phyloP scores from a whole-genome alignment of 2,797 vertebrate species.

The Knipowitschia caucasica region DNA sequence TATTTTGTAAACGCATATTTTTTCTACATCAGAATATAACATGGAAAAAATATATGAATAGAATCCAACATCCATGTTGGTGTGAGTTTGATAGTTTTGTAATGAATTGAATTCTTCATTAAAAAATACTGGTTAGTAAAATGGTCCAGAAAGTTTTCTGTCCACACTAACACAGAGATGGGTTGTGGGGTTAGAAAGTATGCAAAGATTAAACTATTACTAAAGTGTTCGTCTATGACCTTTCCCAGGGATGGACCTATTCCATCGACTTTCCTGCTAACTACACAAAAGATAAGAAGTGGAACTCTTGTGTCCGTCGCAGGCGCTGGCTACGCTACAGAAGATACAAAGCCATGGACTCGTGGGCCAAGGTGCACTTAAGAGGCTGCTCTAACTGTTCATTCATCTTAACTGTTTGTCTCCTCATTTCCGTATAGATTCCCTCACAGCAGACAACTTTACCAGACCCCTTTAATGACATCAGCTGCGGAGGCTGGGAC shows the following conservation, averaged over 20 bases:
- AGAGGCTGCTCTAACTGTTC: conserved; percentile 5
- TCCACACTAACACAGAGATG: too few species aligned
- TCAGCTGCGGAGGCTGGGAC: conserved; percentile 93
- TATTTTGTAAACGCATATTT: too few species aligned
- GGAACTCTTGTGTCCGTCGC: conserved; percentile 97
- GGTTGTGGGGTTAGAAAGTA: too few species aligned
- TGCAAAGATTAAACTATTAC: background rate
- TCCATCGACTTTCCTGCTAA: conserved; percentile 93
- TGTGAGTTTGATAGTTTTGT: too few species aligned
- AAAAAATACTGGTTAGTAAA: too few species aligned
- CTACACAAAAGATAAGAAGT: conserved; percentile 94
- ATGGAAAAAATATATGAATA: too few species aligned
- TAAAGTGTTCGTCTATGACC: too few species aligned
- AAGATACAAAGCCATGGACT: conserved; percentile 87
- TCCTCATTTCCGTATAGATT: conserved; percentile 73
- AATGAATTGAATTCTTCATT: too few species aligned
- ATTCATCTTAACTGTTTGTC: background rate
- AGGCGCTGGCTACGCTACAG: conserved; percentile 92
- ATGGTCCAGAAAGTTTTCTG: too few species aligned
- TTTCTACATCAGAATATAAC: too few species aligned
- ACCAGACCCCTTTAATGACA: conserved; percentile 93
- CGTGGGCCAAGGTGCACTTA: conserved; percentile 84
- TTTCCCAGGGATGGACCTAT: conserved; percentile 97
- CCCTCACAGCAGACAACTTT: conserved; percentile 75
- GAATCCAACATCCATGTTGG: too few species aligned